phyloP scores from a whole-genome alignment of 92 coral and sea anemone species.

The Porites divaricata region DNA sequence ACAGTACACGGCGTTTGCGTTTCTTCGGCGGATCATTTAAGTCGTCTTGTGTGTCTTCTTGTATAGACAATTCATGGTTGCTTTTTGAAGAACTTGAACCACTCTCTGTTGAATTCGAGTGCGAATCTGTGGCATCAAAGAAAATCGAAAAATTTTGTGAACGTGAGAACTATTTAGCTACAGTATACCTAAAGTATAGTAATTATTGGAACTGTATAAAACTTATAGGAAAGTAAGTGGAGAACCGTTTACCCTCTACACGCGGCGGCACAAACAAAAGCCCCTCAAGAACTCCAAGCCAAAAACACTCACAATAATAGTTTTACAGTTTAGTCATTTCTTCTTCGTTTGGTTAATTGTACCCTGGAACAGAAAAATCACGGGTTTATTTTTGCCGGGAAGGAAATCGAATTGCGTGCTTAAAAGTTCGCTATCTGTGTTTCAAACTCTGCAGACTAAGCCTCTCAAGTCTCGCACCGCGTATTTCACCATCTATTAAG shows the following conservation, averaged over 20 bases:
- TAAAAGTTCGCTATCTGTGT: slow-evolving; percentile 17
- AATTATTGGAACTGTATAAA: slow-evolving; percentile 4
- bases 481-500: slow-evolving; percentile 66
- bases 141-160: slow-evolving; percentile 42
- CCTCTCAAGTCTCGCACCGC: slow-evolving; percentile 28
- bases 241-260: slow-evolving; percentile 16
- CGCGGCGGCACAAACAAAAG: slow-evolving; percentile 32
- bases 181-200: slow-evolving; percentile 26
- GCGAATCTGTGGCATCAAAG: slow-evolving; percentile 52
- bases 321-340: slow-evolving; percentile 1
- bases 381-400: slow-evolving; percentile 31
- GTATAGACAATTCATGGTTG: slow-evolving; percentile 61
- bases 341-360: slow-evolving; percentile 21
- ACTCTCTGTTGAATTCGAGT: slow-evolving; percentile 56
- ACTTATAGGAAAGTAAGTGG: slow-evolving; percentile 30
- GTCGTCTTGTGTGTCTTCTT: slow-evolving; percentile 77
- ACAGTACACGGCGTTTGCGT: slow-evolving; percentile 97
- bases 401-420: slow-evolving; percentile 33
- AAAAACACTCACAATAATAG: slow-evolving; percentile 13
- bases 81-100: slow-evolving; percentile 70
- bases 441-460: background rate
- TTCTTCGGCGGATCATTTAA: slow-evolving; percentile 85
- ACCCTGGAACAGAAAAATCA: slow-evolving; percentile 17
- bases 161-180: background rate
- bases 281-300: slow-evolving; percentile 12